These are phyloP conservation scores for Drosophila ficusphila DNA, from an alignment of 1,140 invertebrate genomes.

Conservation along the genomic window DNA sequence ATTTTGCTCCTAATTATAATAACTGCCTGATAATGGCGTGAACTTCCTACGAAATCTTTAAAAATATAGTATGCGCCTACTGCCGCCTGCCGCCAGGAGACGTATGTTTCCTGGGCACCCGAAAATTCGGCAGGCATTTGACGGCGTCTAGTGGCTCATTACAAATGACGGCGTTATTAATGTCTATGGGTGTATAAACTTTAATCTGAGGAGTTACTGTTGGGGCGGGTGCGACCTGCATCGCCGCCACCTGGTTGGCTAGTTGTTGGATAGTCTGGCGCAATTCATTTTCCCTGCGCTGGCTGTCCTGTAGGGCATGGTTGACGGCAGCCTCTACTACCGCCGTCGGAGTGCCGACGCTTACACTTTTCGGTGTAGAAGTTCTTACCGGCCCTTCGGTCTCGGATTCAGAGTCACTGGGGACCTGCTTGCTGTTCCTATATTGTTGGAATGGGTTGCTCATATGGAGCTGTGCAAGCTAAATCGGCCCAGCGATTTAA, in stretches of 20 bases:
- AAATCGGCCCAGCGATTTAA: not conserved
- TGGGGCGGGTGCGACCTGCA: not conserved
- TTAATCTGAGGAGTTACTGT: not conserved
- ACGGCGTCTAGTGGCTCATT: conserved; percentile 16
- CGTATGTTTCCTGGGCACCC: conserved; percentile 5
- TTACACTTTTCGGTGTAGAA: conserved; percentile 6
- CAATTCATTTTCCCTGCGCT: not conserved
- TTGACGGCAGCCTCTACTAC: not conserved
- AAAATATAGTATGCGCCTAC: conserved; percentile 4
- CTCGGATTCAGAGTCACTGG: not conserved
- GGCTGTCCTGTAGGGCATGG: not conserved
- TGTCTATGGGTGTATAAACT: not conserved
- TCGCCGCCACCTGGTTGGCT: not conserved
- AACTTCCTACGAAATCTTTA: not conserved
- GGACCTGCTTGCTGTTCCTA: not conserved
- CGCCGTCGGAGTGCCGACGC: not conserved
- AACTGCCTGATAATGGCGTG: no score
- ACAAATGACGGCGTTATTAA: not conserved
- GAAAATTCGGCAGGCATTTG: conserved; percentile 2
- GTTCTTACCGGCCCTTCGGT: not conserved
- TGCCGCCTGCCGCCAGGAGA: conserved; percentile 11
- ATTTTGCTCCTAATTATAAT: conserved; percentile 1
- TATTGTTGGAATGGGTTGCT: conserved; percentile 1
- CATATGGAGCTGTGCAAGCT: not conserved
- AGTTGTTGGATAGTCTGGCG: conserved; percentile 1